These are phyloP conservation scores for Morpho helenor DNA, from an alignment of 2,888 invertebrate species.

Conservation along the genomic window DNA sequence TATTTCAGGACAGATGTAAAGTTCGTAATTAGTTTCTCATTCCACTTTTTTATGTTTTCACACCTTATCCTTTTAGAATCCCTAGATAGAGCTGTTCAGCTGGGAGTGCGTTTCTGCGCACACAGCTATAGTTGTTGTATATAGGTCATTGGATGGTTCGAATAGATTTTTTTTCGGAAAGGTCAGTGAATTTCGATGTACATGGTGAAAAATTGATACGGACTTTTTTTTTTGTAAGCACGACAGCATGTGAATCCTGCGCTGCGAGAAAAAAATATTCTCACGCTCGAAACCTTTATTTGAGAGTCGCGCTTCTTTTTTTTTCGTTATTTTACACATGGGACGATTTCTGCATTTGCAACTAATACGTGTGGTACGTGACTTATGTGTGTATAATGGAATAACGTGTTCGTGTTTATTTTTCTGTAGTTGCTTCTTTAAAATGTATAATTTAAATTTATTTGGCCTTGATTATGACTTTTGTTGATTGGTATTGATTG, in stretches of 20 bases:
- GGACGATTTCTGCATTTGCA: slow-evolving; percentile 47
- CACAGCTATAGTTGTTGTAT: slow-evolving; percentile 38
- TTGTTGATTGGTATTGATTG: slow-evolving; percentile 36
- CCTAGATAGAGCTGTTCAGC: slow-evolving; percentile 45
- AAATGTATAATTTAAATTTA: slow-evolving; percentile 43
- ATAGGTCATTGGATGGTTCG: slow-evolving; percentile 38
- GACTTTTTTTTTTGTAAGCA: slow-evolving; percentile 48
- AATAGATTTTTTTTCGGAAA: slow-evolving; percentile 41
- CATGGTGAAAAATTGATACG: slow-evolving; percentile 37
- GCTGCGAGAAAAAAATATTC: slow-evolving; percentile 50
- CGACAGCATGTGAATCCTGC: slow-evolving; percentile 54
- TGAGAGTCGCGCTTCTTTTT: slow-evolving; percentile 40
- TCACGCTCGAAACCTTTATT: slow-evolving; percentile 53
- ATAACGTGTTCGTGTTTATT: slow-evolving; percentile 1
- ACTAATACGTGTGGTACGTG: slow-evolving; percentile 30
- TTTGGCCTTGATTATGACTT: slow-evolving; percentile 69
- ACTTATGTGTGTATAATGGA: slow-evolving; percentile 7
- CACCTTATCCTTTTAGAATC: slow-evolving; percentile 51
- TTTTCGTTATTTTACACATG: slow-evolving; percentile 44
- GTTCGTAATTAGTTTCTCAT: slow-evolving; percentile 60
- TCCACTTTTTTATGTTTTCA: slow-evolving; percentile 61
- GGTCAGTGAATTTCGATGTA: slow-evolving; percentile 53
- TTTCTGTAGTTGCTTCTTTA: slow-evolving; percentile 23
- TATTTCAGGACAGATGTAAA: slow-evolving; percentile 44
- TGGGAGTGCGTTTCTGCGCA: slow-evolving; percentile 56